phyloP scores from a whole-genome alignment of 2,113 vertebrate species.

The Chlorodrepanis virens region DNA sequence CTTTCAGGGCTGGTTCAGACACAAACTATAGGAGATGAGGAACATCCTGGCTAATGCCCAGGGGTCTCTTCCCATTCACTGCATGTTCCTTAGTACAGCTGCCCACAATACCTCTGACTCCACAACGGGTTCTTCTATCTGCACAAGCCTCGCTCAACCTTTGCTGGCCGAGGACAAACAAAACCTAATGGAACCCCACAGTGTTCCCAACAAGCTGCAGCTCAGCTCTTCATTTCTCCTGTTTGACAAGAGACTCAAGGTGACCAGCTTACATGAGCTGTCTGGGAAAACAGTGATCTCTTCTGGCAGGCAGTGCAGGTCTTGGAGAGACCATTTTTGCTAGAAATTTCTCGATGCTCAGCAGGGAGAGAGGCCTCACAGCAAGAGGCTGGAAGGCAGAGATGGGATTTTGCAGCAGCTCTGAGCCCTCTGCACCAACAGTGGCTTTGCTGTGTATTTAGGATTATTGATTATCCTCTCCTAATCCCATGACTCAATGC shows the following conservation, averaged over 20 bases:
- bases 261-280: rapidly evolving
- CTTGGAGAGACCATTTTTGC: background rate
- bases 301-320: background rate
- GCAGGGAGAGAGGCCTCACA: background rate
- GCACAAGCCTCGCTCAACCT: background rate
- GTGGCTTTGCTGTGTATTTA: background rate
- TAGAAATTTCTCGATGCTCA: background rate
- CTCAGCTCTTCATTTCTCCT: background rate
- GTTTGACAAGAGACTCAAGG: background rate
- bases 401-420: background rate
- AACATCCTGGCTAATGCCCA: background rate
- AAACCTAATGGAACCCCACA: background rate
- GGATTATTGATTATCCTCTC: constrained; percentile 39
- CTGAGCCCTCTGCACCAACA: background rate
- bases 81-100: background rate
- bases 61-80: background rate
- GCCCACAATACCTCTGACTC: background rate
- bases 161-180: background rate
- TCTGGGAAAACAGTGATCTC: background rate
- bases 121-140: background rate
- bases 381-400: rapidly evolving
- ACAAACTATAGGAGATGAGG: background rate
- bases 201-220: rapidly evolving
- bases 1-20: background rate
- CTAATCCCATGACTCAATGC: constrained; percentile 1